Base-by-base conservation (phyloP, 2,797 vertebrate genomes). In the Sus cebifrons region DNA sequence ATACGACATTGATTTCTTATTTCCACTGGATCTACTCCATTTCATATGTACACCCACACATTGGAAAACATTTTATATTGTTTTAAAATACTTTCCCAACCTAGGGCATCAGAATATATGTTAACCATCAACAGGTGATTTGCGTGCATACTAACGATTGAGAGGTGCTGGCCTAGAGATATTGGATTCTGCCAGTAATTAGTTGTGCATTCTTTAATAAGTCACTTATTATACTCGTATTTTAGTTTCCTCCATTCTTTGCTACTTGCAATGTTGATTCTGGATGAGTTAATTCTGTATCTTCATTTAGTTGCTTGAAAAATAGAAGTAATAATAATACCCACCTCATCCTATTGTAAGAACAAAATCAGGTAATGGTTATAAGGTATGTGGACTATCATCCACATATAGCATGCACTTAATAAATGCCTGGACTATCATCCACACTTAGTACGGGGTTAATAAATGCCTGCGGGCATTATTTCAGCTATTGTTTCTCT, bases 241-340 rank as follows among this genome's bases (percentile, higher is more conserved):
- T 68, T 89, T 64, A 68, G 25, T 77, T 93, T 70, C 9, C 5
- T 95, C 52, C 18, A 8, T 40, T 17, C 54, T 44, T 87, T 78
- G 18, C 6, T 27, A 32, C 14, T 68, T 79, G 52, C 36, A 74
- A 23, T n/a, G 20, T 68, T 88, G 68, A 78, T 36, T 73, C 12
- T 52, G 29, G 64, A 6, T 17, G 68, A 73, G 49, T 81, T 75
- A 82, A 68, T 87, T 88, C 79, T 81, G 21, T 75, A 32, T 81
- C 60, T 70, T 89, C 21, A 52, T 68, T 81, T 82, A 56, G 73
- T 85, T 94, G 54, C 58, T 29, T 86, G 12, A 75, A 70, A 95
- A 85, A 40, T 18, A 60, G 36, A 6, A 18, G 16, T 40, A 49
- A 49, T 62, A 40, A 17, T 82, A 60, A 58, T 71, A 36, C 23